phyloP scores from a whole-genome alignment of 2,797 vertebrate genomes.

The Toxotes lorentzi region DNA sequence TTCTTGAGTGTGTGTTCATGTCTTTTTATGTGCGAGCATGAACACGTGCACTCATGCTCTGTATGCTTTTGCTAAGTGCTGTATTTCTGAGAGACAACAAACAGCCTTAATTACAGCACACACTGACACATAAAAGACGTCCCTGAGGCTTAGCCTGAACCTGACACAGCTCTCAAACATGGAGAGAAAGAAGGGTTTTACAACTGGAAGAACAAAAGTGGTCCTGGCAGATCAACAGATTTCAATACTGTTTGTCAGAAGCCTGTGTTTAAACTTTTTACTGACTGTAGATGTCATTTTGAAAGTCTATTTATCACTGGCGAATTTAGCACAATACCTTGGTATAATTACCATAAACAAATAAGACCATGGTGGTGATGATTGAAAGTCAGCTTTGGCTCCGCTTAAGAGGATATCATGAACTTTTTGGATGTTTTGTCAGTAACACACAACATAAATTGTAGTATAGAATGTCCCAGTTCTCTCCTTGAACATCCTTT shows the following conservation, averaged over 20 bases:
- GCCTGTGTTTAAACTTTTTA: neutral
- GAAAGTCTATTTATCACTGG: neutral
- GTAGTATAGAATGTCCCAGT: too few relatives aligned
- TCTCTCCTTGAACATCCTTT: too few relatives aligned
- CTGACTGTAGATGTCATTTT: too few relatives aligned
- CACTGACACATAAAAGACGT: conserved; percentile 30
- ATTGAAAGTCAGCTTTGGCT: too few relatives aligned
- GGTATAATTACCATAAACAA: neutral
- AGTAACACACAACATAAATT: too few relatives aligned
- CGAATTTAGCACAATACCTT: neutral
- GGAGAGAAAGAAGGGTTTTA: neutral
- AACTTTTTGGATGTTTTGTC: too few relatives aligned
- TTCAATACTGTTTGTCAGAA: neutral
- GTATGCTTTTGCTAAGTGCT: conserved; percentile 28
- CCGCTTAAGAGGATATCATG: too few relatives aligned
- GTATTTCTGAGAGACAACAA: conserved; percentile 48
- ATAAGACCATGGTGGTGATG: neutral
- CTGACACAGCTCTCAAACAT: conserved; percentile 17
- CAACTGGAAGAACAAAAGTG: conserved; percentile 6
- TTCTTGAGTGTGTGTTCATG: neutral
- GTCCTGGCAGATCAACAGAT: neutral
- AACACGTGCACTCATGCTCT: neutral
- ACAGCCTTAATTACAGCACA: conserved; percentile 41
- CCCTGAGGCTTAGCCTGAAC: conserved; percentile 29
- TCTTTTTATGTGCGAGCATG: conserved; percentile 3